Conservation (phyloP, 2,797 vertebrate genomes). For the Calcarius lapponicus region DNA sequence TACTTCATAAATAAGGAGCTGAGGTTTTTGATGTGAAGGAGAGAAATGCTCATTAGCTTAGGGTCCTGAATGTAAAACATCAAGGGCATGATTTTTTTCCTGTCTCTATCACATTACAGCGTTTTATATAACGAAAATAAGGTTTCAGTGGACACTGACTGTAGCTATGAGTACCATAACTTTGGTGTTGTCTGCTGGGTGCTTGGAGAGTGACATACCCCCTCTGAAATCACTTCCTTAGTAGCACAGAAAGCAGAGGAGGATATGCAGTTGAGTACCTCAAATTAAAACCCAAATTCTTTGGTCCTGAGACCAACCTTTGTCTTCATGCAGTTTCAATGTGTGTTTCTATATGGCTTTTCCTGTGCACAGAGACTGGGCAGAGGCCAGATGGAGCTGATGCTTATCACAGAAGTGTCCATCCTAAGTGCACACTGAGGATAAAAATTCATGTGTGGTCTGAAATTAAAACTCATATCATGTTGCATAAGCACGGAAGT, state of each 20-base stretch:
- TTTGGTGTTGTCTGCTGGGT: not conserved
- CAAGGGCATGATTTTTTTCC: not conserved
- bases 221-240: not conserved
- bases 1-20: not conserved
- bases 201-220: not conserved
- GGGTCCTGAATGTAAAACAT: not conserved
- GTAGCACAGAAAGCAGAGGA: not conserved
- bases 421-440: not conserved
- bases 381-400: not conserved
- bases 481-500: not conserved
- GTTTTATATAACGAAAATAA: not conserved
- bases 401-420: not conserved
- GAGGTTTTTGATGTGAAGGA: not conserved
- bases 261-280: not conserved
- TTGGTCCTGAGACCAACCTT: not conserved
- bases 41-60: not conserved
- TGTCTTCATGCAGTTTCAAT: not conserved
- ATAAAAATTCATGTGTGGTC: not conserved
- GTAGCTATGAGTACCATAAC: not conserved
- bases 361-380: not conserved
- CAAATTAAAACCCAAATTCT: not conserved
- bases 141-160: not conserved
- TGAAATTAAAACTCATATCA: not conserved
- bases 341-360: not conserved
- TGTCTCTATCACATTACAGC: not conserved